Base-by-base conservation (phyloP, 2,113 vertebrate species). In the Perca schrenkii region DNA sequence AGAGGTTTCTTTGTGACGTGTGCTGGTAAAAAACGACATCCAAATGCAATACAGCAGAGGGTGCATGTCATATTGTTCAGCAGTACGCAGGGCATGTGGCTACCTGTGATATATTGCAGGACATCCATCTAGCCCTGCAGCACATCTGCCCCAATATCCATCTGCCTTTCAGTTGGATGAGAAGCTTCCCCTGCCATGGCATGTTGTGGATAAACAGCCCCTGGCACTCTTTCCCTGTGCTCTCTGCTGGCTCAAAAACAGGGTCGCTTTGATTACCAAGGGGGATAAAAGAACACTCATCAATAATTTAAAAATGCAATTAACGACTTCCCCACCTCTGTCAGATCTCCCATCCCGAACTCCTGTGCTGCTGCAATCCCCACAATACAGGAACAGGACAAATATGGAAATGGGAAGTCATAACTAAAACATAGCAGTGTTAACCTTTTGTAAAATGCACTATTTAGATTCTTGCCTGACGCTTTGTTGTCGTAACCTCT, bases 301-400 rank as follows among this genome's bases (percentile, higher is more conserved):
- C 88, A 95, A 95, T 95, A 93, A 96, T 96, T 87, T 71, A 95
- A 87, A 91, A 86, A 88, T 56, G 77, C 79, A 87, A 88, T 94
- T 95, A 95, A 94, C 92, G 89, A 93, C 91, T 94, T 94, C 91
- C 89, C 82, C 80, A 87, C 83, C 81, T 91, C 89, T 89, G 85
- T 93, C 83, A 91, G 93, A 94, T 94, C 92, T 90, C 89, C 84
- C 90, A 79, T 64, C 56, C 76, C 68, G 34, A 84, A 74, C 90
- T 87, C 83, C 88, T 72, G 77, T 83, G 40, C 76, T 16, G 79
- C 61, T 77, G 61, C 81, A 36, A 14, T 68, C 72, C 81, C 60
- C 65, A 5, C 65, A 79, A 90, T 77, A 78, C 84, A 86, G 91
- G 83, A 91, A 92, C 57, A 36, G 80, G 85, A 91, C 89, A 90